phyloP scores from a whole-genome alignment of 2,888 invertebrate species.

The Sphaerophoria taeniata region DNA sequence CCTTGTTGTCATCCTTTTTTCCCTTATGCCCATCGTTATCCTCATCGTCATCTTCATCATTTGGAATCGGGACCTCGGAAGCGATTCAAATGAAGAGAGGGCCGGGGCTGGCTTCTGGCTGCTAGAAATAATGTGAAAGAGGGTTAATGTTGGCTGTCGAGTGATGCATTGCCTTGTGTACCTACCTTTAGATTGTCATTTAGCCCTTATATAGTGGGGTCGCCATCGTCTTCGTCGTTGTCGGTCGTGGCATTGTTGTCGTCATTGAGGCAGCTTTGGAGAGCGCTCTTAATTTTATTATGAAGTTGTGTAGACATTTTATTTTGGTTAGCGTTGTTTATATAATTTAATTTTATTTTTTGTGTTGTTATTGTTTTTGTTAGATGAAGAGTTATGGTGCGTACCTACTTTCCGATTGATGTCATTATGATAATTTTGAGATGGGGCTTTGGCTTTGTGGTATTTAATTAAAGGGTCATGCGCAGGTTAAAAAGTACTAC shows the following conservation, averaged over 20 bases:
- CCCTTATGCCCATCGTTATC: neutral
- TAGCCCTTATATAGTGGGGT: neutral
- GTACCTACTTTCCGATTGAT: slow-evolving; percentile 49
- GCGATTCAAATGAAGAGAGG: neutral
- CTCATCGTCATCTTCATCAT: neutral
- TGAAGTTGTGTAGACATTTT: slow-evolving; percentile 52
- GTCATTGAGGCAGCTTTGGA: slow-evolving; percentile 7
- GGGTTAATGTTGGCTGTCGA: slow-evolving; percentile 60
- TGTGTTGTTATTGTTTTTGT: neutral
- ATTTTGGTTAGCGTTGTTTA: slow-evolving; percentile 23
- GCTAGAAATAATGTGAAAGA: slow-evolving; percentile 61
- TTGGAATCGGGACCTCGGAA: slow-evolving; percentile 1
- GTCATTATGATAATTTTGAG: slow-evolving; percentile 65
- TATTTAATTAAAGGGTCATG: slow-evolving; percentile 28
- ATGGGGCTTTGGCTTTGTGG: slow-evolving; percentile 42
- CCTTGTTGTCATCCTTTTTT: slow-evolving; percentile 57
- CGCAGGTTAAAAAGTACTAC: neutral
- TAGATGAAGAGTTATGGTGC: slow-evolving; percentile 31
- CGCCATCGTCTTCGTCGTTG: neutral
- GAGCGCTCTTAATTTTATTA: slow-evolving; percentile 64
- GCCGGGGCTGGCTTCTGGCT: neutral
- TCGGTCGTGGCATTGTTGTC: neutral
- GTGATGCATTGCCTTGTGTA: slow-evolving; percentile 61
- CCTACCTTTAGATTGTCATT: neutral
- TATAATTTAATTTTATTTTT: slow-evolving; percentile 23